Base-by-base conservation (phyloP, 1,140 invertebrate species). In the Araneus ventricosus region DNA sequence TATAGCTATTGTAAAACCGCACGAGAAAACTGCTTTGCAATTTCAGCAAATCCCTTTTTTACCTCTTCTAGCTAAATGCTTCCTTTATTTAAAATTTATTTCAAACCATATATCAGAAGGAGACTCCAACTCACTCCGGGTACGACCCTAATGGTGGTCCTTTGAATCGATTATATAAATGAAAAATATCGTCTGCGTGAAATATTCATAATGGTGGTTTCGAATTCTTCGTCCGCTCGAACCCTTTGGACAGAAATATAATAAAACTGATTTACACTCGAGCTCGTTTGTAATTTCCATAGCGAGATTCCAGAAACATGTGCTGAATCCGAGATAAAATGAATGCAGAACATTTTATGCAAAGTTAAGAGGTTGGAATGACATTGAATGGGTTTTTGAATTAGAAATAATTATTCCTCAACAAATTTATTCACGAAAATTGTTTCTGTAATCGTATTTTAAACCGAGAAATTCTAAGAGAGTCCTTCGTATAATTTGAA, bases 211-310 rank as follows among this genome's bases (percentile, higher is more conserved):
- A 80, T 59, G 70, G 63, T 17, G 88, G 67, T 70, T 79, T 41
- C 24, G 20, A 8, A 80, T 90, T 79, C 70, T 79, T 41, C 39
- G 39, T 84, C 59, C 39, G 17, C 52, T 90, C 57, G 39, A 80
- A 30, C n/a, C 41, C 45, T 80, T 80, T 45, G 39, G 87, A 59
- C 67, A 79, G 88, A 24, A 80, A 37, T 80, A 80, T 80, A 90
- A 90, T 90, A 90, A 90, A 90, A 90, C 88, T 90, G 88, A 90
- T 90, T 90, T 90, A 90, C 88, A 59, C 45, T 37, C 41, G 27
- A 39, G 57, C 45, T 24, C 88, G 20, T 7, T 34, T n/a, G 87
- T 75, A 39, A 88, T 88, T 88, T 75, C 63, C 17, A 34, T 14
- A 14, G 30, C 17, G 30, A 89, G 67, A 89, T 24, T 27, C 79